Conservation (phyloP, 2,113 vertebrate genomes). For the pig (Sus scrofa) region DNA sequence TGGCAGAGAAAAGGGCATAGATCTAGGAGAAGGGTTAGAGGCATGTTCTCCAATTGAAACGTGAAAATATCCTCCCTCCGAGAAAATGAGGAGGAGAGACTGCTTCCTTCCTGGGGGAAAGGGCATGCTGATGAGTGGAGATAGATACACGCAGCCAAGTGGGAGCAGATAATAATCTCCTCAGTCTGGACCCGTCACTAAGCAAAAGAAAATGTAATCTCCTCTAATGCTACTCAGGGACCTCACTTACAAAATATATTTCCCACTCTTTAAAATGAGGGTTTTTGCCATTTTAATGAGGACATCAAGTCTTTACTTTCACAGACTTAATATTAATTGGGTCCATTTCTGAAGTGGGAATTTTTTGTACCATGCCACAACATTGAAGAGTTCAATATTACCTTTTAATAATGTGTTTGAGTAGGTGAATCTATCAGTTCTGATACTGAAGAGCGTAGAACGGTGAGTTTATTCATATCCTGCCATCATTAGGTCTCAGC, state of each 20-base stretch:
- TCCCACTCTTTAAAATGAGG: conserved; percentile 54
- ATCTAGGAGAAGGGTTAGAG: conserved; percentile 44
- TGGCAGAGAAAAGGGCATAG: conserved; percentile 46
- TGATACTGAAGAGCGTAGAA: conserved; percentile 52
- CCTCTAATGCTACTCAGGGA: not conserved
- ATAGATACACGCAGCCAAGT: not conserved
- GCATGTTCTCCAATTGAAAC: conserved; percentile 46
- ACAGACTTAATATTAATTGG: conserved; percentile 74
- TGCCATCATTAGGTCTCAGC: conserved; percentile 59
- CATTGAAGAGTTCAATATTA: conserved; percentile 71
- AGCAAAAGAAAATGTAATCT: conserved; percentile 55
- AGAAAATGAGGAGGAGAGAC: conserved; percentile 57
- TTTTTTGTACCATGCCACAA: conserved; percentile 67
- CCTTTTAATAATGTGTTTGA: conserved; percentile 76
- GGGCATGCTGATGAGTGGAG: not conserved
- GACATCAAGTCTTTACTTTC: conserved; percentile 64
- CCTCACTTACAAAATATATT: conserved; percentile 59
- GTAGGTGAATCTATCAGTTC: conserved; percentile 54
- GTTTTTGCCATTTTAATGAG: conserved; percentile 79
- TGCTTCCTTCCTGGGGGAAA: not conserved
- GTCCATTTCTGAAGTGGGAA: conserved; percentile 59
- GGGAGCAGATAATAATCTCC: conserved; percentile 53
- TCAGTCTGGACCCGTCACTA: conserved; percentile 57
- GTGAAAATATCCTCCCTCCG: conserved; percentile 62
- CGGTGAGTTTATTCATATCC: conserved; percentile 52